Conservation (phyloP, 2,113 vertebrate genomes). For the Manacus vitellinus region DNA sequence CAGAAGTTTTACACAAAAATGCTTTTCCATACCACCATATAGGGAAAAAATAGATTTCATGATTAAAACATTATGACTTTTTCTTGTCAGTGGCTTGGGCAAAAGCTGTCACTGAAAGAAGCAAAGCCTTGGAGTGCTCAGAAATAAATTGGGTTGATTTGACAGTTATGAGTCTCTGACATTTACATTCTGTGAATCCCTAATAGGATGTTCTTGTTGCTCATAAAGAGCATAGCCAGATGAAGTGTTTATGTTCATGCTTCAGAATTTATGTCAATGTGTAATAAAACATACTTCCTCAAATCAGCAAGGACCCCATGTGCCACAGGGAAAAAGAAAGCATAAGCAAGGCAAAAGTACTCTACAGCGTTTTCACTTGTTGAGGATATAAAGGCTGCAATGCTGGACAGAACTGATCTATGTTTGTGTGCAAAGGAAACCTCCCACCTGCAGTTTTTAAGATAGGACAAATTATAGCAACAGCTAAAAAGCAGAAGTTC, state of each 20-base stretch:
- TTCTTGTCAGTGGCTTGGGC: constrained; percentile 43
- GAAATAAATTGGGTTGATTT: constrained; percentile 62
- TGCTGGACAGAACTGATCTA: neutral
- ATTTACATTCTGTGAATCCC: constrained; percentile 45
- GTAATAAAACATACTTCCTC: constrained; percentile 30
- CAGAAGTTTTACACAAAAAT: constrained; percentile 12
- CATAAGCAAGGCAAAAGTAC: neutral
- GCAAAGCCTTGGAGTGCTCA: constrained; percentile 42
- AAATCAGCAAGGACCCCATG: constrained; percentile 1
- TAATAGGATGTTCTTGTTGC: constrained; percentile 33
- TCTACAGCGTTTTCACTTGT: neutral
- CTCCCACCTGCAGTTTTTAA: neutral
- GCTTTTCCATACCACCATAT: neutral
- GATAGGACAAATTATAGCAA: neutral
- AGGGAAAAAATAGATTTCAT: constrained; percentile 44
- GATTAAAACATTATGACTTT: constrained; percentile 52
- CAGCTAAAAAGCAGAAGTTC: neutral
- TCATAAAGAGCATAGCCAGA: constrained; percentile 35
- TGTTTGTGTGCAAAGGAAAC: neutral
- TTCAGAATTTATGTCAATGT: constrained; percentile 30
- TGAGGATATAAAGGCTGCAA: neutral
- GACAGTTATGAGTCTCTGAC: constrained; percentile 61
- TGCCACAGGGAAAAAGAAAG: neutral
- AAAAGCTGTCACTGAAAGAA: constrained; percentile 52
- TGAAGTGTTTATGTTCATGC: constrained; percentile 44